Evolutionary conservation across 64 coral and sea anemone genomes (phyloP), one percentile per base, ranked within the genome.

Genomic region (Montipora foliosa): DNA sequence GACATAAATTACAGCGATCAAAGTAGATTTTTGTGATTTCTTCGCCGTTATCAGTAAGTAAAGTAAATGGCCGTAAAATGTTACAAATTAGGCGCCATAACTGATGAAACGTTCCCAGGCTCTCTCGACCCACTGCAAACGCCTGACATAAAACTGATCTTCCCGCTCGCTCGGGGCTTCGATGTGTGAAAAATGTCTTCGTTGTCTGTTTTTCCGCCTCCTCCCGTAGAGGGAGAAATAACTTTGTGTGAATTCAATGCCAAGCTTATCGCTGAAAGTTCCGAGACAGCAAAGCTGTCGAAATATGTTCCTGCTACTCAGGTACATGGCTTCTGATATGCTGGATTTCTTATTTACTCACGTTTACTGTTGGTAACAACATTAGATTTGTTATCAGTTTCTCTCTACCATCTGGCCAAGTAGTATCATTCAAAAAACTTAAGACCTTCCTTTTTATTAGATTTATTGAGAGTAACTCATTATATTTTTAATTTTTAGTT

Each of bases 231-330:
- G 37, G 95, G 89, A 44, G 93, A 94, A 61, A 59, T 97, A 57
- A 97, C 95, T 22, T 81, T 97, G 44, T 97, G 92, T 76, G 95
- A 97, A 89, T 89, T 92, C 12, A 97, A 97, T 76, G 75, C 95
- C 16, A 89, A 81, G 14, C 91, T 90, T 29, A 88, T 92, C 5
- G 91, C 92, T 74, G 95, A 97, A 66, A 78, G 77, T 76, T 91
- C 69, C 66, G 55, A 90, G 22, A 90, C 93, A 57, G 93, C 93
- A 45, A 24, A 95, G 50, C 6, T 95, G 50, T 90, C 93, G 11
- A 95, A 95, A 85, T 90, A 95, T 78, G 71, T 94, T 20, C 80
- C 87, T 0, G 92, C 92, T 14, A 94, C 87, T 20, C 92, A 94
- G 87, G 92, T 94, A 62, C 9, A 57, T 57, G 0, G 53, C 6